phyloP scores from a whole-genome alignment of 1,140 invertebrate genomes.

The Leptinotarsa defecta region DNA sequence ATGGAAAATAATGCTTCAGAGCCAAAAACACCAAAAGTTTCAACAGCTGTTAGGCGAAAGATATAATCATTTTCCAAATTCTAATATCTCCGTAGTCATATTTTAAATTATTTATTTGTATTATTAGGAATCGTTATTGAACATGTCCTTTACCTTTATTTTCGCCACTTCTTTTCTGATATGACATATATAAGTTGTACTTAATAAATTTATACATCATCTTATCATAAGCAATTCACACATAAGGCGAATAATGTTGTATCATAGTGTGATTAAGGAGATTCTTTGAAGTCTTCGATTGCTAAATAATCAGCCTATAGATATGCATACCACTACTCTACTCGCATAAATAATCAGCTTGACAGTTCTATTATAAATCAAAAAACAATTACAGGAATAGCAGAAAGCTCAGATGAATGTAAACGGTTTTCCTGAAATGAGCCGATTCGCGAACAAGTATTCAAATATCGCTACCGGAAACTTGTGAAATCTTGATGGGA shows the following conservation, averaged over 20 bases:
- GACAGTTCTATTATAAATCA: conserved; percentile 18
- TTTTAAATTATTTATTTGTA: too few species aligned
- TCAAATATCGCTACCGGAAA: conserved; percentile 1
- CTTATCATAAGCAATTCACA: too few species aligned
- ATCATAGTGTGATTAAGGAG: not conserved
- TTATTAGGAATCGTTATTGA: too few species aligned
- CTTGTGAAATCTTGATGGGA: not conserved
- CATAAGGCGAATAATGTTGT: not conserved
- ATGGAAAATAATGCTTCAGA: too few species aligned
- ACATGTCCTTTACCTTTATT: too few species aligned
- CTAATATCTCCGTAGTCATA: too few species aligned
- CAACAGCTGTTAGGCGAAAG: too few species aligned
- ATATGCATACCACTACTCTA: conserved; percentile 6
- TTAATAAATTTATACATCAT: too few species aligned
- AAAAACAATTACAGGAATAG: conserved; percentile 22
- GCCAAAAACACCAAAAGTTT: too few species aligned
- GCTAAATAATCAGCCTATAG: conserved; percentile 4
- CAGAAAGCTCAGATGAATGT: conserved; percentile 3
- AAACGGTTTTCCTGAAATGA: conserved; percentile 15
- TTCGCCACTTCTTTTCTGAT: too few species aligned
- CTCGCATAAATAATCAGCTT: conserved; percentile 11
- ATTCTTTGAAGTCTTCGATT: conserved; percentile 15
- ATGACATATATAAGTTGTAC: too few species aligned
- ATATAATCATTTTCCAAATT: too few species aligned
- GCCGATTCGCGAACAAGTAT: not conserved